Conservation (phyloP, 2,113 vertebrate species). For the Labeo catla region DNA sequence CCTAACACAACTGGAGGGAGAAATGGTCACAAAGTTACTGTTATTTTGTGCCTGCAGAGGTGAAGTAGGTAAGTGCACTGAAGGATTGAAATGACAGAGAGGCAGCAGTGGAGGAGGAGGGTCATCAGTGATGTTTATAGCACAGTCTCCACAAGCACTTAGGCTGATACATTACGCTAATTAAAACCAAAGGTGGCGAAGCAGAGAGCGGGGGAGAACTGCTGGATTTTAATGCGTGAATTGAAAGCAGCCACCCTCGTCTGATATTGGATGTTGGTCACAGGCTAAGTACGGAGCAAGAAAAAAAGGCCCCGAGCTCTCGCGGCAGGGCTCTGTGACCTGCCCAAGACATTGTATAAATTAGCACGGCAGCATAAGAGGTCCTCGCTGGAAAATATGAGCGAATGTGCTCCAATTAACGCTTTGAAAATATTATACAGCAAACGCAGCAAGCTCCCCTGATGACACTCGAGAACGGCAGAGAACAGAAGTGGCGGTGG, state of each 20-base stretch:
- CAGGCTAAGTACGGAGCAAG: conserved; percentile 35
- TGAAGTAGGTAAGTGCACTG: conserved; percentile 17
- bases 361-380: conserved; percentile 39
- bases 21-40: background rate
- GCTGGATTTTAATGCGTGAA: conserved; percentile 71
- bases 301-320: background rate
- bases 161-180: conserved; percentile 78
- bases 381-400: conserved; percentile 33
- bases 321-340: background rate
- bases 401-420: conserved; percentile 62
- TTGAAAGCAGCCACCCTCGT: conserved; percentile 33
- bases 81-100: background rate
- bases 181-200: conserved; percentile 77
- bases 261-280: conserved; percentile 62
- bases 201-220: conserved; percentile 68
- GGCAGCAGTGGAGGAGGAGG: conserved; percentile 35
- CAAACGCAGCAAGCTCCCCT: conserved; percentile 27
- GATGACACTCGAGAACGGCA: conserved; percentile 45
- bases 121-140: conserved; percentile 70
- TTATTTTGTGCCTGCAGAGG: conserved; percentile 11
- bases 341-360: conserved; percentile 37
- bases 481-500: conserved; percentile 38
- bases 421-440: conserved; percentile 55
- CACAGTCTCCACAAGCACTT: conserved; percentile 67
- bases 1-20: background rate